Evolutionary conservation across 2,113 vertebrate genomes (phyloP).

Genomic region (Myotis davidii): DNA sequence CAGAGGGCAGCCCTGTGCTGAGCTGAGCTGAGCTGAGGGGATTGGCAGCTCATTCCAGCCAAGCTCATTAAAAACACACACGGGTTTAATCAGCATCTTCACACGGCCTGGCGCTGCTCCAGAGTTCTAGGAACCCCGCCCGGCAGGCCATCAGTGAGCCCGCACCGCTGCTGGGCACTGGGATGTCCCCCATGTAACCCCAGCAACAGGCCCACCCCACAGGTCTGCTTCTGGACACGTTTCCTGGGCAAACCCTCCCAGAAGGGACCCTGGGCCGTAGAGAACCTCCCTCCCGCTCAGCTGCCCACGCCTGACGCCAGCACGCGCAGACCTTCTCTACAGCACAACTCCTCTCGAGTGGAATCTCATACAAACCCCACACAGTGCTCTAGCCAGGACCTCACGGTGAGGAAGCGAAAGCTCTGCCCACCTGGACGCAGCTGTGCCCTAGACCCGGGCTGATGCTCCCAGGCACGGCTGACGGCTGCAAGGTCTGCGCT

Average conservation of each 20-base stretch:
- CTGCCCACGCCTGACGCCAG: neutral
- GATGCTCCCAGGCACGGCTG: neutral
- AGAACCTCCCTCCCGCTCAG: neutral
- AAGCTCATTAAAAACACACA: neutral
- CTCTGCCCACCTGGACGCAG: rapidly evolving
- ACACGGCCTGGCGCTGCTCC: neutral
- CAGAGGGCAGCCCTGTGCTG: neutral
- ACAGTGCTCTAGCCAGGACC: neutral
- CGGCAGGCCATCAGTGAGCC: neutral
- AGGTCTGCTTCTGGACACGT: rapidly evolving
- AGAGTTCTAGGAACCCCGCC: neutral
- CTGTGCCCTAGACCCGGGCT: neutral
- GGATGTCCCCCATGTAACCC: neutral
- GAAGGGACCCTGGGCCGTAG: neutral
- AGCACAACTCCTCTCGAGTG: neutral
- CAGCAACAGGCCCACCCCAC: rapidly evolving
- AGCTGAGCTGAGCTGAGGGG: neutral
- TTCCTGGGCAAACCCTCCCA: neutral
- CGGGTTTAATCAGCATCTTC: neutral
- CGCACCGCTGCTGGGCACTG: rapidly evolving
- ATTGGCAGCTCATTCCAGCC: neutral
- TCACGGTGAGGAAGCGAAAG: neutral
- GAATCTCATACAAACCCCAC: neutral
- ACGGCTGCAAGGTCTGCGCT: neutral
- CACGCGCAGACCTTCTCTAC: neutral